Evolutionary conservation across 2,888 invertebrate genomes (phyloP).

Genomic region (Zygogramma bicolorata): DNA sequence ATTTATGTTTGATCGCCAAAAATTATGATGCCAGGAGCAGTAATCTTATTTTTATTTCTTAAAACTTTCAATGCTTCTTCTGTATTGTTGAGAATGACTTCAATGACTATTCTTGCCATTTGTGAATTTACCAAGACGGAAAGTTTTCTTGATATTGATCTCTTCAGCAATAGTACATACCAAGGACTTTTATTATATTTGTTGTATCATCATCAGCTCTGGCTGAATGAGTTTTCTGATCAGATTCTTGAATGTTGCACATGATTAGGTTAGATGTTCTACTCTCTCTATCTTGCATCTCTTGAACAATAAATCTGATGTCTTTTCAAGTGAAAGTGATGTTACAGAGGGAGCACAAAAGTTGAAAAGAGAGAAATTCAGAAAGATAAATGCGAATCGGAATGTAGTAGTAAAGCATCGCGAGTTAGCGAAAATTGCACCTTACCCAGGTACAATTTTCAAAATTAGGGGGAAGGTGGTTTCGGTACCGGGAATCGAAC

Average conservation of each 20-base stretch:
- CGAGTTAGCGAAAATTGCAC: too few species aligned
- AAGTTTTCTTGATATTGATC: not conserved
- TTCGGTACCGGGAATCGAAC: conserved; percentile 81
- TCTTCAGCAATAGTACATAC: conserved; percentile 1
- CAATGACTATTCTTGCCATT: not conserved
- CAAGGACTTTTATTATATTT: not conserved
- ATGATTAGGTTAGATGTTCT: conserved; percentile 3
- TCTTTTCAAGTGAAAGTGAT: too few species aligned
- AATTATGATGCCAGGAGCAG: not conserved
- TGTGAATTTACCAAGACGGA: not conserved
- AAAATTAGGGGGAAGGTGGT: too few species aligned
- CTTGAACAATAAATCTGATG: not conserved
- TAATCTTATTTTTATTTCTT: not conserved
- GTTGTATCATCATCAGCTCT: not conserved
- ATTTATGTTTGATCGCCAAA: conserved; percentile 10
- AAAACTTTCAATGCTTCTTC: not conserved
- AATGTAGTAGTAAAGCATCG: too few species aligned
- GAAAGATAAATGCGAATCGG: too few species aligned
- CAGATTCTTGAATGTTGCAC: conserved; percentile 5
- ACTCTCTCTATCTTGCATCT: not conserved
- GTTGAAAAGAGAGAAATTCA: too few species aligned
- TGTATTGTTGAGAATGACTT: not conserved
- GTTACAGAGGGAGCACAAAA: too few species aligned
- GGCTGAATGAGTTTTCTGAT: not conserved
- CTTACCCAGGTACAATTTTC: too few species aligned